Conservation (phyloP, 2,113 vertebrate genomes). For the Hystrix cristata region DNA sequence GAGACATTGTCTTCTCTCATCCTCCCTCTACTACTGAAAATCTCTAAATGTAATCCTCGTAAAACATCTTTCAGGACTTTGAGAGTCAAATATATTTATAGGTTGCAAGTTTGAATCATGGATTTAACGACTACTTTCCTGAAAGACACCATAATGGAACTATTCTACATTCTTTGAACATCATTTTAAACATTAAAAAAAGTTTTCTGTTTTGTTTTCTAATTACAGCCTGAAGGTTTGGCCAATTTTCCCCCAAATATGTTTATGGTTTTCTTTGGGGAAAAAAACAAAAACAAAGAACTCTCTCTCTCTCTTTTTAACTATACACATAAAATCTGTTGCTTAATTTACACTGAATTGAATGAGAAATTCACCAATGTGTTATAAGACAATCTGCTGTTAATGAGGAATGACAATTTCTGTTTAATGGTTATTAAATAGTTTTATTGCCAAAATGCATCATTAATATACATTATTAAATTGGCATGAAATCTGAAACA, state of each 20-base stretch:
- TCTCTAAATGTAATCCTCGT: neutral
- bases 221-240: neutral
- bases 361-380: constrained; percentile 67
- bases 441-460: constrained; percentile 72
- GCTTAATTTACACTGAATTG: constrained; percentile 70
- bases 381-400: constrained; percentile 49
- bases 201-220: constrained; percentile 21
- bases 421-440: constrained; percentile 76
- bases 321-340: constrained; percentile 29
- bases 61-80: neutral
- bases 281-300: constrained; percentile 34
- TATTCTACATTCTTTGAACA: neutral
- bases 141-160: neutral
- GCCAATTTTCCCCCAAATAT: neutral
- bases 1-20: neutral
- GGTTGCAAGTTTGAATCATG: neutral
- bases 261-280: constrained; percentile 66
- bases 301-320: neutral
- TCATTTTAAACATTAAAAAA: constrained; percentile 31
- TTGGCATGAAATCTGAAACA: constrained; percentile 49
- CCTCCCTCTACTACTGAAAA: neutral
- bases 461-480: constrained; percentile 71
- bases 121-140: neutral
- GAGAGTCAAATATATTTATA: constrained; percentile 1
- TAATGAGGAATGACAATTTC: constrained; percentile 62